Evolutionary conservation across 2,797 vertebrate species (phyloP), one percentile per base, ranked within the genome.

Genomic region (Sebastes ruberrimus): DNA sequence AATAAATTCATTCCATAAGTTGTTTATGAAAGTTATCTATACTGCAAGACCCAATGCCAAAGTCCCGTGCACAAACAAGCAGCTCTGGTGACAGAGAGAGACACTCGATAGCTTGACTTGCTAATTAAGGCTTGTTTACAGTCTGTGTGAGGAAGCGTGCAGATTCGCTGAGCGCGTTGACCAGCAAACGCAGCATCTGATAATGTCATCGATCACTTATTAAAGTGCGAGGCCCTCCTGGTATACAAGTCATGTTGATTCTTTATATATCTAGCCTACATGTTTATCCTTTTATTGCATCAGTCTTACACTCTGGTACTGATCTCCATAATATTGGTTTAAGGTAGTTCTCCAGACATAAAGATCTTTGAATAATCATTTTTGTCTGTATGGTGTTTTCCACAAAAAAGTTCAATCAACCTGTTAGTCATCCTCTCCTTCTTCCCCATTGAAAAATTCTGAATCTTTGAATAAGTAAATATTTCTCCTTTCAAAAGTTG

Each of bases 41-140:
- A 71, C 11, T 80, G 20, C 33, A 52, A 55, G 70, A 30, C 33
- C 27, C 3, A 0, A 7, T 68, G 70, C 55, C 22, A 71, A 72
- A 38, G 59, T 81, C 56, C 22, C 7, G 9, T 71, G 74, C 71
- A 86, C 87, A 91, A 90, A 91, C 87, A 85, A 55, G 81, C 81
- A 71, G 81, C 86, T 92, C 85, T 85, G 62, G 76, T 85, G 81
- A 80, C 86, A 8, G 52, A 23, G 53, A 23, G 53, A 59, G 81
- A 83, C 55, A 87, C 60, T 27, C 2, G 69, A 89, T 87, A 83
- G 64, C 59, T 62, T 18, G 20, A 69, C 86, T 85, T 85, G 73
- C 88, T 89, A 89, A 88, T 85, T 82, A 81, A 78, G 70, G 74
- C 82, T 53, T 86, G 90, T 88, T 92, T 86, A 82, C 77, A 71